These are phyloP conservation scores for Caenorhabditis tropicalis DNA, from an alignment of 1,140 invertebrate species.

Conservation along the genomic window DNA sequence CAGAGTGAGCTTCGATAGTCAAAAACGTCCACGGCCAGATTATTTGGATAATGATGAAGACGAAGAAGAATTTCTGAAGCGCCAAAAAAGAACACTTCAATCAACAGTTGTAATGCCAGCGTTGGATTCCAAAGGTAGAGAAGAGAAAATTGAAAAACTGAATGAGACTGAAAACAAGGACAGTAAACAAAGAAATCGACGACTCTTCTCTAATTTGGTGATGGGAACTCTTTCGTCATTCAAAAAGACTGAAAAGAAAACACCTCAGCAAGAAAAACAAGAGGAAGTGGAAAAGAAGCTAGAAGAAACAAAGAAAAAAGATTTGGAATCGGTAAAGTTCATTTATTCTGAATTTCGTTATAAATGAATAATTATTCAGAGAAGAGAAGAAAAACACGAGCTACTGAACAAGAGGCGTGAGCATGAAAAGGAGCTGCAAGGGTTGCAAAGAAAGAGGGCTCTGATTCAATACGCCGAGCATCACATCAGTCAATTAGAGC, in stretches of 20 bases:
- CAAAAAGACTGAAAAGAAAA: conserved; percentile 31
- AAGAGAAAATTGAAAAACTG: conserved; percentile 21
- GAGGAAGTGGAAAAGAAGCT: conserved; percentile 31
- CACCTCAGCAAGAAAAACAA: conserved; percentile 29
- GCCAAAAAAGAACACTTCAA: conserved; percentile 15
- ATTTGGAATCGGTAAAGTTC: background rate
- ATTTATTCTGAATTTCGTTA: background rate
- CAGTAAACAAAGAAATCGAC: conserved; percentile 15
- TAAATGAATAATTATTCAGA: background rate
- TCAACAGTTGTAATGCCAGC: conserved; percentile 47
- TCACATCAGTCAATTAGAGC: background rate
- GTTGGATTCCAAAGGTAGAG: conserved; percentile 33
- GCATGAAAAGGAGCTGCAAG: conserved; percentile 7
- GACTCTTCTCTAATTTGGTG: conserved; percentile 1
- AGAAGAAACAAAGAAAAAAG: conserved; percentile 30
- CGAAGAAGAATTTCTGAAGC: conserved; percentile 28
- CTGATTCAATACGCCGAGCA: conserved; percentile 40
- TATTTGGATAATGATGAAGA: background rate
- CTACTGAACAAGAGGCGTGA: conserved; percentile 37
- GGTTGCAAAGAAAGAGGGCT: conserved; percentile 11
- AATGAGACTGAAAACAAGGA: conserved; percentile 29
- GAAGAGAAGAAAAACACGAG: conserved; percentile 6
- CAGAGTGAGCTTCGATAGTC: background rate
- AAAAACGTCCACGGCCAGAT: conserved; percentile 7
- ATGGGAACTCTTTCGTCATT: conserved; percentile 36